Evolutionary conservation across 2,797 vertebrate species (phyloP).

Genomic region (Sternotherus odoratus): DNA sequence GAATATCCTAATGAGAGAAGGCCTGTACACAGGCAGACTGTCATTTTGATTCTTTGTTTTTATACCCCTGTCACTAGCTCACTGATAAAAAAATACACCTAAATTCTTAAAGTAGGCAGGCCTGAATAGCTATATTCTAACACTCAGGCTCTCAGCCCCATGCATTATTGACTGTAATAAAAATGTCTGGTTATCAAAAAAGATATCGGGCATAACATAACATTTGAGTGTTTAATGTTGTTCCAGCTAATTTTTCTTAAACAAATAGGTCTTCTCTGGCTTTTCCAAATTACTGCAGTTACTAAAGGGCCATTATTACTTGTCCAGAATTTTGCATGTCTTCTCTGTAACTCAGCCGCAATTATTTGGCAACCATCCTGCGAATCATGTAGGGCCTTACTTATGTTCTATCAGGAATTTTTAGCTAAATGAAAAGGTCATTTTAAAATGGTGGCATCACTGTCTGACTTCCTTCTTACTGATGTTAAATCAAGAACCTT

Average conservation of each 20-base stretch:
- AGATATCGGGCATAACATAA: not conserved
- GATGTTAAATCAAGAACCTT: rapidly evolving
- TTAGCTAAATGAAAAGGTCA: rapidly evolving
- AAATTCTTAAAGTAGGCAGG: too few relatives aligned
- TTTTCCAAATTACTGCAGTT: not conserved
- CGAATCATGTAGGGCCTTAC: not conserved
- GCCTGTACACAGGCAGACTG: too few relatives aligned
- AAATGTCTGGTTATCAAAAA: not conserved
- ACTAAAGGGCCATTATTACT: not conserved
- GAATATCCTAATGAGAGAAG: too few relatives aligned
- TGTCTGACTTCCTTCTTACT: not conserved
- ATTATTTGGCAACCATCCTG: not conserved
- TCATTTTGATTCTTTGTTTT: too few relatives aligned
- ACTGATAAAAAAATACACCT: too few relatives aligned
- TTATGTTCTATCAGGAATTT: not conserved
- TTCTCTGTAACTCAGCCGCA: not conserved
- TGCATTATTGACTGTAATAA: not conserved
- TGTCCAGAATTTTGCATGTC: not conserved
- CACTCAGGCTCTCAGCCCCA: not conserved
- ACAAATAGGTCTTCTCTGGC: not conserved
- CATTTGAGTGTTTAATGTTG: not conserved
- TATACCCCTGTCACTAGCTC: too few relatives aligned
- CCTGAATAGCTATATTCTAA: too few relatives aligned
- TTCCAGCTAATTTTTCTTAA: not conserved
- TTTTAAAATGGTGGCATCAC: not conserved